Evolutionary conservation across 2,797 vertebrate species (phyloP).

Genomic region (Decapterus maruadsi): DNA sequence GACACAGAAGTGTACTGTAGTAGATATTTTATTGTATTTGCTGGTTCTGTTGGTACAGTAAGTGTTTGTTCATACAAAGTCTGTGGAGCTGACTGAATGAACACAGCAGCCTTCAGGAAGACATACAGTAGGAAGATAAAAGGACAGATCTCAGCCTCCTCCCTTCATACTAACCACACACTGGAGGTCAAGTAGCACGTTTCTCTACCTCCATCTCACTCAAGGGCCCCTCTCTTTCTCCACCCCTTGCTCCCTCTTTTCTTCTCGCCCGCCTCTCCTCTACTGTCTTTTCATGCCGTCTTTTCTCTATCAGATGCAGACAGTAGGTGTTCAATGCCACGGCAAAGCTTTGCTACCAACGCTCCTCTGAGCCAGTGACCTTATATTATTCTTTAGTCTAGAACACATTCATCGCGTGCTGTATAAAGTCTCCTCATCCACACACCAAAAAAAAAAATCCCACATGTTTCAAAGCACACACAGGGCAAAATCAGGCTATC

Average conservation of each 20-base stretch:
- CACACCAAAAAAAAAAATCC: neutral
- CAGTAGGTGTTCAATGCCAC: slow-evolving; percentile 37
- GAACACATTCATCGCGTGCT: slow-evolving; percentile 19
- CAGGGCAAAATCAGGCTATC: slow-evolving; percentile 48
- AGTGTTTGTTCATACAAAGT: neutral
- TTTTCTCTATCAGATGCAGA: slow-evolving; percentile 72
- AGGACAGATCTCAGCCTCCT: slow-evolving; percentile 33
- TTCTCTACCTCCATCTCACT: slow-evolving; percentile 62
- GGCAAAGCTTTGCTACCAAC: slow-evolving; percentile 16
- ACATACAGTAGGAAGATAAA: slow-evolving; percentile 11
- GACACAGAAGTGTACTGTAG: neutral
- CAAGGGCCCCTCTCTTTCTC: slow-evolving; percentile 43
- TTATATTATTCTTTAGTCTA: slow-evolving; percentile 10
- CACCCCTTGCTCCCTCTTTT: slow-evolving; percentile 26
- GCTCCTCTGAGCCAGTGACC: slow-evolving; percentile 30
- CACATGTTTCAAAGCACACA: slow-evolving; percentile 14
- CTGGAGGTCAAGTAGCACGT: slow-evolving; percentile 73
- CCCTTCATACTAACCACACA: slow-evolving; percentile 56
- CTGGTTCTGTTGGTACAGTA: neutral
- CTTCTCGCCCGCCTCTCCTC: slow-evolving; percentile 25
- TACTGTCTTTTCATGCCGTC: slow-evolving; percentile 48
- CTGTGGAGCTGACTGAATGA: slow-evolving; percentile 12
- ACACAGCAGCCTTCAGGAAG: slow-evolving; percentile 18
- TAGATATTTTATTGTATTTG: no score
- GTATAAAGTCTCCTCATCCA: slow-evolving; percentile 2